A percentile compares a stretch with the other conserved stretches of the same genome.
Evolutionary conservation across 2,113 vertebrate genomes (phyloP).

Genomic region (Leucopsar rothschildi): DNA sequence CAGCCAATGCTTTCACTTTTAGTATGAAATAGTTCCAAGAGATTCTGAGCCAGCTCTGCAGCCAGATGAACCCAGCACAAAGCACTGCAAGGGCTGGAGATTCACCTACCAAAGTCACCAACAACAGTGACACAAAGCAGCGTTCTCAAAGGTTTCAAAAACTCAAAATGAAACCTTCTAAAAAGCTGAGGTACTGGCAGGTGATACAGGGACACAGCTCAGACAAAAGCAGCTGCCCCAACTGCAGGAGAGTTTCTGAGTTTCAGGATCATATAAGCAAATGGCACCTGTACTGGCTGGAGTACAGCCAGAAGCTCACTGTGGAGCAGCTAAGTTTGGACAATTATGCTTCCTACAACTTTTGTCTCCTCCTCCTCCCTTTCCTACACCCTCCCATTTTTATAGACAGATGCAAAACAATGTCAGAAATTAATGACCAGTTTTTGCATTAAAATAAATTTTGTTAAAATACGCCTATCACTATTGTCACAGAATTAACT

Average conservation of each 20-base stretch:
- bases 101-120: background rate
- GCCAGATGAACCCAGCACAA: background rate
- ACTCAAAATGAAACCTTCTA: background rate
- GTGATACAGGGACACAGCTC: background rate
- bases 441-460: background rate
- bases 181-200: background rate
- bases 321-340: background rate
- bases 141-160: background rate
- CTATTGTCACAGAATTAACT: background rate
- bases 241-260: background rate
- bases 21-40: background rate
- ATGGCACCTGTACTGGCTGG: background rate
- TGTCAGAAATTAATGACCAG: background rate
- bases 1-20: background rate
- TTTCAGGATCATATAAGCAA: background rate
- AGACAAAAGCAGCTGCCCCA: background rate
- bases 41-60: accelerated
- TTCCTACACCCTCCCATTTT: background rate
- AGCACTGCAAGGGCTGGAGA: background rate
- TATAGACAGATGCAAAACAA: background rate
- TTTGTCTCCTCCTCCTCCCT: background rate
- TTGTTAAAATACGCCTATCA: accelerated
- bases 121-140: background rate
- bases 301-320: background rate
- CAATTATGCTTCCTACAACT: background rate